phyloP scores from a whole-genome alignment of 1,140 invertebrate genomes.

The Trinorchestia longiramus region DNA sequence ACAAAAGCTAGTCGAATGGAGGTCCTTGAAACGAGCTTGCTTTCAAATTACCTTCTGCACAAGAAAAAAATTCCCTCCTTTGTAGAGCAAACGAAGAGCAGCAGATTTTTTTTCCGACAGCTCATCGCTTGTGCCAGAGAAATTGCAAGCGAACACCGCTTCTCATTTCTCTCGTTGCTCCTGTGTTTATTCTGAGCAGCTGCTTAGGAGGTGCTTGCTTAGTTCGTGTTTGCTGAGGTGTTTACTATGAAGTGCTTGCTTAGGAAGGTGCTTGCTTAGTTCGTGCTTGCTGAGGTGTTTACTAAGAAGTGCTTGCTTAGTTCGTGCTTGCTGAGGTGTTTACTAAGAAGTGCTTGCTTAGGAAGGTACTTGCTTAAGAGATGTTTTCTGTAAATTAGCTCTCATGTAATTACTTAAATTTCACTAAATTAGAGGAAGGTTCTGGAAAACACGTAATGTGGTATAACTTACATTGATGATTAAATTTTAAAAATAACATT shows the following conservation, averaged over 20 bases:
- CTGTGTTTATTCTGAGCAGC: constrained; percentile 10
- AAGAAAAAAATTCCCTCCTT: constrained; percentile 26
- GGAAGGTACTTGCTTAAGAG: too few species aligned
- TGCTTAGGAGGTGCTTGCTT: neutral
- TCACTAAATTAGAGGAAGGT: too few species aligned
- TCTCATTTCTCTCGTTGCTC: neutral
- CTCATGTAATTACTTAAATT: neutral
- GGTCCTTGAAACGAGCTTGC: constrained; percentile 36
- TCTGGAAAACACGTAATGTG: too few species aligned
- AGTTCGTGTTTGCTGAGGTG: too few species aligned
- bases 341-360: too few species aligned
- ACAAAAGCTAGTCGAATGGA: neutral
- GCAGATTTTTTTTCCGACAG: constrained; percentile 13
- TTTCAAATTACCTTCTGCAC: constrained; percentile 42
- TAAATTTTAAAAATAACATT: too few species aligned
- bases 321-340: too few species aligned
- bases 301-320: too few species aligned
- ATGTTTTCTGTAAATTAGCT: neutral
- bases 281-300: too few species aligned
- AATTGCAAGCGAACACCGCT: neutral
- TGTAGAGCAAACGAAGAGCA: constrained; percentile 40
- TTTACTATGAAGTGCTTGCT: too few species aligned
- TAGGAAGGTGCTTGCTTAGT: too few species aligned
- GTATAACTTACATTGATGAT: too few species aligned
- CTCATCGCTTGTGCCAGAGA: neutral